Evolutionary conservation across 2,797 vertebrate genomes (phyloP).

Genomic region (Danio tinwini): DNA sequence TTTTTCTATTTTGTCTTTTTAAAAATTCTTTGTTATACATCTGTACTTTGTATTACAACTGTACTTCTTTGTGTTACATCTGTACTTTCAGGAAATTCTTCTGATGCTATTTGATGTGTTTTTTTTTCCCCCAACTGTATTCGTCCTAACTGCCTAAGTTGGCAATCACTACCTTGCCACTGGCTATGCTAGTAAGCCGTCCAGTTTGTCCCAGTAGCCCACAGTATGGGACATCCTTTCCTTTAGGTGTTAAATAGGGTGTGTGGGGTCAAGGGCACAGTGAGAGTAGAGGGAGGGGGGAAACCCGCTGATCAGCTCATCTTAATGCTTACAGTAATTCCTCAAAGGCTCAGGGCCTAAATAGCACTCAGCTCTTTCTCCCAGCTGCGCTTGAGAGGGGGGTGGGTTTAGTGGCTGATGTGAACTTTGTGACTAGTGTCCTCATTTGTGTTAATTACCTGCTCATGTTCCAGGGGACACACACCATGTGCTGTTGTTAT

Average conservation of each 20-base stretch:
- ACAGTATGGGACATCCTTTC: slow-evolving; percentile 18
- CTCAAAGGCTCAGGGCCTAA: slow-evolving; percentile 62
- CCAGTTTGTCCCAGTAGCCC: background rate
- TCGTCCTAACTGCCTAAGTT: background rate
- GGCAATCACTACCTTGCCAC: background rate
- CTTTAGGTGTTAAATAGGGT: slow-evolving; percentile 51
- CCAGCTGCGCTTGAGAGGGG: slow-evolving; percentile 48
- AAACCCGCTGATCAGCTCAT: slow-evolving; percentile 62
- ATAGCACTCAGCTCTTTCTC: slow-evolving; percentile 51
- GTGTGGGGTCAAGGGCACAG: slow-evolving; percentile 58
- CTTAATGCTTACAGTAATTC: slow-evolving; percentile 66
- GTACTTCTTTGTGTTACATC: background rate
- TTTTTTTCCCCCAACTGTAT: too few relatives aligned
- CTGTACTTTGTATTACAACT: background rate
- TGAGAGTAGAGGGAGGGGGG: slow-evolving; percentile 21
- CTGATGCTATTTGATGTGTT: background rate
- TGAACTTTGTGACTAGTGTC: slow-evolving; percentile 55
- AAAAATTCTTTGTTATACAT: background rate
- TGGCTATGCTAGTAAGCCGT: background rate
- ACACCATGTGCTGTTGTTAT: background rate
- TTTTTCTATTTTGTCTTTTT: background rate
- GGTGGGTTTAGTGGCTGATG: slow-evolving; percentile 25
- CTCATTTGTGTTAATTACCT: slow-evolving; percentile 45
- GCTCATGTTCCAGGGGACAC: slow-evolving; percentile 20
- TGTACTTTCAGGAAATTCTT: background rate